phyloP scores from a whole-genome alignment of 2,113 vertebrate genomes.

The Meleagris gallopavo region DNA sequence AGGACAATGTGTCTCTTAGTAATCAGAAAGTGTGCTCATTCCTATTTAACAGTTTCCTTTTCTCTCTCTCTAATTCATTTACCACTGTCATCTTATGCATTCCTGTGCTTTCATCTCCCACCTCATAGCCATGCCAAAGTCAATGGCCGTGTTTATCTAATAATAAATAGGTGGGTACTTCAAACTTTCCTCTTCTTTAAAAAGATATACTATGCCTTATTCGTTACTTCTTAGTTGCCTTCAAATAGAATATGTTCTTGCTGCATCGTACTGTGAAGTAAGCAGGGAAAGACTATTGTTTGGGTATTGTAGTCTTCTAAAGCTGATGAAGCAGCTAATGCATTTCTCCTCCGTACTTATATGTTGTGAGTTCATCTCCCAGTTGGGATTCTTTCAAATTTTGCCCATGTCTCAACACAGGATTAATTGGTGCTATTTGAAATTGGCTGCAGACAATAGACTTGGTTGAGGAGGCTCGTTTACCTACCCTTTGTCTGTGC shows the following conservation, averaged over 20 bases:
- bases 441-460: constrained; percentile 40
- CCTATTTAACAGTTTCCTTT: constrained; percentile 75
- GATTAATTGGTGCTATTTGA: constrained; percentile 34
- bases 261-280: not conserved
- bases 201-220: not conserved
- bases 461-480: constrained; percentile 46
- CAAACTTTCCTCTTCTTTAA: constrained; percentile 77
- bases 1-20: not conserved
- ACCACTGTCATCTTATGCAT: constrained; percentile 58
- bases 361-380: not conserved
- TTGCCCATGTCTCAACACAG: not conserved
- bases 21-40: not conserved
- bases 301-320: constrained; percentile 28
- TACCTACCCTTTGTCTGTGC: constrained; percentile 41
- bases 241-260: constrained; percentile 14
- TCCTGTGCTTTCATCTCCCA: constrained; percentile 73
- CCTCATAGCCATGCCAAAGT: constrained; percentile 95
- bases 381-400: not conserved
- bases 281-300: not conserved
- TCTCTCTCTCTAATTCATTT: constrained; percentile 77
- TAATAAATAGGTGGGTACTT: constrained; percentile 99
- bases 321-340: not conserved
- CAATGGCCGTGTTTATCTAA: constrained; percentile 97
- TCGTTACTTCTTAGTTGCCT: constrained; percentile 30
- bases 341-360: not conserved